These are phyloP conservation scores for Hippopotamyrus pictus DNA, from an alignment of 2,797 vertebrate genomes.

Conservation along the genomic window DNA sequence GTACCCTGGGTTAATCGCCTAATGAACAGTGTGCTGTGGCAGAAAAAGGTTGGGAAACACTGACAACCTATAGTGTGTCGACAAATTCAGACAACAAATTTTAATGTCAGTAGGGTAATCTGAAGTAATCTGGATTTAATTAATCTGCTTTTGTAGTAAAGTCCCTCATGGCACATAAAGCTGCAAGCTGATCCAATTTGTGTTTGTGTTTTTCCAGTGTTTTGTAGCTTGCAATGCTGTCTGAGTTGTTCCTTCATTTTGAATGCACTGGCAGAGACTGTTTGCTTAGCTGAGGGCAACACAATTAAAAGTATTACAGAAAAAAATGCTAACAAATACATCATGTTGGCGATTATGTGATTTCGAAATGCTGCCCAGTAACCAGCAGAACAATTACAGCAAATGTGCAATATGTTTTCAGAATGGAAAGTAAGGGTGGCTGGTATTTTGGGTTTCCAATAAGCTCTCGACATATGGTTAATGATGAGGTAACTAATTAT, in stretches of 20 bases:
- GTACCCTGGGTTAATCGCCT: background rate
- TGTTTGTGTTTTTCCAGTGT: background rate
- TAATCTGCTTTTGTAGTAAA: background rate
- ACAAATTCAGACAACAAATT: background rate
- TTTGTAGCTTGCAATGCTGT: background rate
- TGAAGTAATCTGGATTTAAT: background rate
- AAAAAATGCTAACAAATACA: background rate
- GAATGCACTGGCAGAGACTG: background rate
- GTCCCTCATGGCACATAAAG: background rate
- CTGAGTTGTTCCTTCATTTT: background rate
- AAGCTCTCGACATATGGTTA: background rate
- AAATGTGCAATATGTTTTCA: background rate
- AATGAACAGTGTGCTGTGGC: background rate
- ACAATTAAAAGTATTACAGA: background rate
- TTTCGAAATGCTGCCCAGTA: background rate
- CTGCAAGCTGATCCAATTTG: background rate
- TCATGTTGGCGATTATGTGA: background rate
- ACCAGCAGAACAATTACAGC: background rate
- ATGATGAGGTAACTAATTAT: background rate
- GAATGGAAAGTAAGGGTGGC: background rate
- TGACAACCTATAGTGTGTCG: background rate
- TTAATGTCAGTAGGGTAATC: background rate
- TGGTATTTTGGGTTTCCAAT: background rate
- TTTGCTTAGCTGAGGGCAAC: background rate
- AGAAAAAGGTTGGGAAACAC: background rate